Evolutionary conservation across 2,797 vertebrate species (phyloP).

Genomic region (Pagetopsis macropterus): DNA sequence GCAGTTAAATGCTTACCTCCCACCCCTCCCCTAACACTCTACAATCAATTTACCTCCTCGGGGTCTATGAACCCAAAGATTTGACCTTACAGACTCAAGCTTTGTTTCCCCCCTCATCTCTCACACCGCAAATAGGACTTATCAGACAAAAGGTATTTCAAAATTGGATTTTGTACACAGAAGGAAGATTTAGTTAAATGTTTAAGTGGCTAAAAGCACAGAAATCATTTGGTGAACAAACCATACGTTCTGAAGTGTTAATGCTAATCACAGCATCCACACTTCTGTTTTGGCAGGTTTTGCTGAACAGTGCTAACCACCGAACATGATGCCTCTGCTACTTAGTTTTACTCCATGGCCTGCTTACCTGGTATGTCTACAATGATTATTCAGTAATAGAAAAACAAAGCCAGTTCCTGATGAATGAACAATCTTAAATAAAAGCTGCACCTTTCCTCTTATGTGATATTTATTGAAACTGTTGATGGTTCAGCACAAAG

Average conservation of each 20-base stretch:
- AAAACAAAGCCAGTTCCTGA: conserved; percentile 9
- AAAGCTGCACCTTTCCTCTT: conserved; percentile 50
- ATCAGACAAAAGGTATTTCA: conserved; percentile 54
- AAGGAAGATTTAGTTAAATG: neutral
- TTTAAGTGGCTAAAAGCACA: neutral
- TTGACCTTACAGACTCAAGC: conserved; percentile 75
- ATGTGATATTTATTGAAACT: conserved; percentile 64
- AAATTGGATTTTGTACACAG: conserved; percentile 23
- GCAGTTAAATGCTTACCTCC: conserved; percentile 80
- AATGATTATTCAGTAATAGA: neutral
- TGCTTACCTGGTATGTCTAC: conserved; percentile 11
- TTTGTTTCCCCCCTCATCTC: conserved; percentile 68
- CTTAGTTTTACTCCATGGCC: neutral
- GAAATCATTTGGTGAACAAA: conserved; percentile 4
- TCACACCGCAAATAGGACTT: conserved; percentile 71
- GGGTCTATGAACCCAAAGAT: conserved; percentile 79
- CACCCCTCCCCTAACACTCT: conserved; percentile 73
- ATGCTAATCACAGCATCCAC: neutral
- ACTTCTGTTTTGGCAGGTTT: conserved; percentile 20
- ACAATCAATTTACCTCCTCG: conserved; percentile 83
- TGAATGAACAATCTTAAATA: neutral
- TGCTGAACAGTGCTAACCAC: conserved; percentile 1
- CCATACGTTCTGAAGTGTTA: neutral
- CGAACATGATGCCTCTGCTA: neutral
- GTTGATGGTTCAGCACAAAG: conserved; percentile 62